These are phyloP conservation scores for Emberiza fucata DNA, from an alignment of 2,113 vertebrate genomes.

Conservation along the genomic window DNA sequence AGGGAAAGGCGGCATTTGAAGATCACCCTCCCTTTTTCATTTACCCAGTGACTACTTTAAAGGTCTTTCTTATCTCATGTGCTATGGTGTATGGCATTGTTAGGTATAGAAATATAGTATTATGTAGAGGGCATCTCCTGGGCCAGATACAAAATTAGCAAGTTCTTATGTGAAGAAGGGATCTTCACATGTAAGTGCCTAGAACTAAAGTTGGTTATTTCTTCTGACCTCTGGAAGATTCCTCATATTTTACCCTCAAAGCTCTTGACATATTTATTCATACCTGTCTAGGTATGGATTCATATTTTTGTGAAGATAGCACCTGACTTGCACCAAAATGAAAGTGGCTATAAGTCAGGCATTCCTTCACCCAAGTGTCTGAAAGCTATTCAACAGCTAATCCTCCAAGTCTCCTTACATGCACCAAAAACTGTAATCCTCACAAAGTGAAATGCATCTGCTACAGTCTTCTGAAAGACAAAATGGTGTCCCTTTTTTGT, in stretches of 20 bases:
- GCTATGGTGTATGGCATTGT: not conserved
- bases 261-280: not conserved
- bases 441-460: not conserved
- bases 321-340: not conserved
- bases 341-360: not conserved
- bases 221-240: not conserved
- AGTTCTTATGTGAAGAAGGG: not conserved
- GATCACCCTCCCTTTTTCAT: not conserved
- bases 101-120: not conserved
- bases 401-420: not conserved
- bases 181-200: not conserved
- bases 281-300: not conserved
- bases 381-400: not conserved
- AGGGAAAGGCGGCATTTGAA: not conserved
- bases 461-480: not conserved
- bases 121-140: not conserved
- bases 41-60: not conserved
- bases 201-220: not conserved
- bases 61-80: not conserved
- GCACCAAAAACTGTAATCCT: not conserved
- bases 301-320: not conserved
- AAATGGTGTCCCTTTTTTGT: not conserved
- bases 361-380: not conserved
- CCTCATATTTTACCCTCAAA: not conserved
- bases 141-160: not conserved